Base-by-base conservation (phyloP, 1,140 invertebrate species). In the Gonioctena quinquepunctata region DNA sequence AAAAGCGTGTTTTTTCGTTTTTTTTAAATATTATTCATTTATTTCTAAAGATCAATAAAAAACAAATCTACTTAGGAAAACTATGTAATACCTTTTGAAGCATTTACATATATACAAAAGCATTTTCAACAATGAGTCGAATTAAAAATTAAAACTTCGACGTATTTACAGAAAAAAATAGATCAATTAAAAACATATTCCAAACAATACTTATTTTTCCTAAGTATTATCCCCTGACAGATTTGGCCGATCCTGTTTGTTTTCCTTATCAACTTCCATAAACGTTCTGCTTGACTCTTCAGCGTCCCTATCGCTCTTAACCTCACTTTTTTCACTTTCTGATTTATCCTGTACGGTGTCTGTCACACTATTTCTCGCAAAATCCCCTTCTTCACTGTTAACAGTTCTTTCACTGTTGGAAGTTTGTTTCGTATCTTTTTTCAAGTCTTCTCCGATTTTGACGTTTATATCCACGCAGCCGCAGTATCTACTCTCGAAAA, bases 401-500 rank as follows among this genome's bases (percentile, higher is more conserved):
- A 28, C 19, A 23, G 23, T 27, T 22, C 26, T 54, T 26, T 66
- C 49, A 57, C 52, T 66, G 25, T 13, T 7, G 6, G 26, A 22
- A 13, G 7, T 48, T 16, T 18, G 5, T 11, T 11, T 4, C 25
- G 26, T 13, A n/a, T 11, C 21, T 23, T 42, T 72, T n/a, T 66
- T 69, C 54, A 75, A 68, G 26, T 66, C 68, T 18, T 72, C 61
- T 4, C 28, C 70, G 13, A 72, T 69, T n/a, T 28, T 18, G 1
- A 68, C 62, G 50, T 72, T 73, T 8, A 50, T 62, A 3, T 78
- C 75, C 0, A 71, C 33, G 42, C 48, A 59, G 3, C 65, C 64
- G 50, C 75, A 74, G 52, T 75, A 78, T 21, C 71, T 59, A 52
- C 68, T 59, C 48, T 67, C 61, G n/a, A 78, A 60, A 49, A 77